phyloP scores from a whole-genome alignment of 2,888 invertebrate genomes.

The Ophion ellenae region DNA sequence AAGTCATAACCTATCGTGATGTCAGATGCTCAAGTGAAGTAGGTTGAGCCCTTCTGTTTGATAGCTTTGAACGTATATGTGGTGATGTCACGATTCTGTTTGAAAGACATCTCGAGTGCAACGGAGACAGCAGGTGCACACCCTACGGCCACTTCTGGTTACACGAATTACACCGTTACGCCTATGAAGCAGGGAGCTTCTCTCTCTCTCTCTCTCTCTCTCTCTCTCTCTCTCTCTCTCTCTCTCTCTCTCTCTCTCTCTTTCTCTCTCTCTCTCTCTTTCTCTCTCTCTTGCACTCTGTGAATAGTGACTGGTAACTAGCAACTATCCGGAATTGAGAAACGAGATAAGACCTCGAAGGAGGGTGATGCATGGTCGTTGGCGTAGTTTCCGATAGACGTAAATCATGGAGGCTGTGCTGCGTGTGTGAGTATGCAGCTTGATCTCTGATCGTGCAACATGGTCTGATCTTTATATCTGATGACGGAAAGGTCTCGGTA shows the following conservation, averaged over 20 bases:
- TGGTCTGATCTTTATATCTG: conserved; percentile 34
- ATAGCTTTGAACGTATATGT: neutral
- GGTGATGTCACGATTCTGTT: conserved; percentile 19
- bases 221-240: conserved; percentile 18
- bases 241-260: conserved; percentile 10
- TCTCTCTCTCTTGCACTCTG: conserved; percentile 10
- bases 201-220: no score
- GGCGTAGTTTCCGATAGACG: conserved; percentile 64
- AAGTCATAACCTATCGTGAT: conserved; percentile 27
- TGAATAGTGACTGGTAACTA: conserved; percentile 54
- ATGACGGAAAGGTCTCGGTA: conserved; percentile 14
- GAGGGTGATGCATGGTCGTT: conserved; percentile 64
- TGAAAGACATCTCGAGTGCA: conserved; percentile 31
- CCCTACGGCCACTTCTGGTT: conserved; percentile 44
- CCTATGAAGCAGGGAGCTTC: conserved; percentile 9
- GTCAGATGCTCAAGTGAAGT: neutral
- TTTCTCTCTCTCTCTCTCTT: conserved; percentile 22
- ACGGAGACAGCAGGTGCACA: conserved; percentile 44
- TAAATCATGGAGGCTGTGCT: conserved; percentile 52
- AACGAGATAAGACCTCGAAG: conserved; percentile 62
- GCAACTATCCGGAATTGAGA: conserved; percentile 61
- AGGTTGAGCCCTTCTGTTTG: conserved; percentile 12
- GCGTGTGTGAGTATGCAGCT: conserved; percentile 9
- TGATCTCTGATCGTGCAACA: conserved; percentile 52
- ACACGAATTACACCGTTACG: conserved; percentile 36